Percentiles rank a stretch among this genome's conserved stretches.
These are phyloP conservation scores for Ormyrus rosae DNA, from an alignment of 2,888 invertebrate species.

Conservation along the genomic window DNA sequence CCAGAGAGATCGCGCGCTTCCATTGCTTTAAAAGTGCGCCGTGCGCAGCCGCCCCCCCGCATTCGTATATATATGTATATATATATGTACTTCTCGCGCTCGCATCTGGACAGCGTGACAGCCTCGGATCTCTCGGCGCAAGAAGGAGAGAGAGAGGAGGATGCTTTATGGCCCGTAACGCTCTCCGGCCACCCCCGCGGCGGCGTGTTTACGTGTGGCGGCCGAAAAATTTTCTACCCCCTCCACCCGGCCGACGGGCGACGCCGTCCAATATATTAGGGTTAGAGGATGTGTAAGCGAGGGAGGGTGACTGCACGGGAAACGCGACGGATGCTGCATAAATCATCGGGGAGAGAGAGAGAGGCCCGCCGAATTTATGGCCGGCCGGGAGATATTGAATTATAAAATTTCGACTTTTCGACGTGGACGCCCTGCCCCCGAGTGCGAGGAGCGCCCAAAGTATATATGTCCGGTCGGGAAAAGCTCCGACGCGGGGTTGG, in stretches of 20 bases:
- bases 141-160: slow-evolving; percentile 1
- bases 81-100: no score
- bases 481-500: no score
- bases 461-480: no score
- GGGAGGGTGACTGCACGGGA: not conserved
- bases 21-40: no score
- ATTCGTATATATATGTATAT: no score
- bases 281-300: slow-evolving; percentile 59
- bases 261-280: slow-evolving; percentile 70
- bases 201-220: not conserved
- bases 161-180: slow-evolving; percentile 73
- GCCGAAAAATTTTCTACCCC: slow-evolving; percentile 31
- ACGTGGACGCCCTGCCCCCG: not conserved
- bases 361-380: slow-evolving; percentile 13
- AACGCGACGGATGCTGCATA: slow-evolving; percentile 16
- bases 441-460: no score
- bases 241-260: slow-evolving; percentile 57
- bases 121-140: no score
- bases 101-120: no score
- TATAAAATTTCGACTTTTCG: slow-evolving; percentile 46
- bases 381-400: slow-evolving; percentile 15
- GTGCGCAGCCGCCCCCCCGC: no score
- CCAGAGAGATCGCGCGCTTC: not conserved
- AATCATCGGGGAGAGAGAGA: slow-evolving; percentile 27
- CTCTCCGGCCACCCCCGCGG: slow-evolving; percentile 50